These are phyloP conservation scores for Sisyra terminalis DNA, from an alignment of 2,888 invertebrate species.

Conservation along the genomic window DNA sequence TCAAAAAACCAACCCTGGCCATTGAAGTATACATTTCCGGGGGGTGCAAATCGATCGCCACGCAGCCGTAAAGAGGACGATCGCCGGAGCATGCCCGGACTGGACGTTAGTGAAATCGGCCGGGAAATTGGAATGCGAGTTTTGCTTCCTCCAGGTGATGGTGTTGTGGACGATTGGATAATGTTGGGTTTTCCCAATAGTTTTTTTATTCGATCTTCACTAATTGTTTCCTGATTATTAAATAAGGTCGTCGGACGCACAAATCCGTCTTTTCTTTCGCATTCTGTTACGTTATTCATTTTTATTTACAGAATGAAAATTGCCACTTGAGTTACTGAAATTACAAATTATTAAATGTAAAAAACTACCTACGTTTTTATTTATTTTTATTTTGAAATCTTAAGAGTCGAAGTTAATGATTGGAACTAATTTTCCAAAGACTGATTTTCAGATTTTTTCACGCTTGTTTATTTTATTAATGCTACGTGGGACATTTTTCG, in stretches of 20 bases:
- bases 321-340: too few species aligned
- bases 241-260: background rate
- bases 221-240: background rate
- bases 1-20: slow-evolving; percentile 2
- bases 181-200: slow-evolving; percentile 1
- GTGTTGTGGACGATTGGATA: slow-evolving; percentile 6
- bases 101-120: background rate
- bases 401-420: too few species aligned
- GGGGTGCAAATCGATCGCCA: slow-evolving; percentile 28
- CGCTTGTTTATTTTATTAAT: too few species aligned
- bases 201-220: background rate
- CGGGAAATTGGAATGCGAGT: background rate
- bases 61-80: slow-evolving; percentile 51
- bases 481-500: too few species aligned
- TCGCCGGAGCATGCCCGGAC: slow-evolving; percentile 33
- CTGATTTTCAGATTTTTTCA: too few species aligned
- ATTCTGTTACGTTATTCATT: too few species aligned
- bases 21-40: too few species aligned
- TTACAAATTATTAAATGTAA: too few species aligned
- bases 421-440: too few species aligned
- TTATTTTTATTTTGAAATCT: too few species aligned
- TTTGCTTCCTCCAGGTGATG: slow-evolving; percentile 10
- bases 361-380: too few species aligned
- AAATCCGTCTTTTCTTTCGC: background rate
- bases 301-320: too few species aligned